Evolutionary conservation across 1,140 invertebrate genomes (phyloP).

Genomic region (Gonioctena quinquepunctata): DNA sequence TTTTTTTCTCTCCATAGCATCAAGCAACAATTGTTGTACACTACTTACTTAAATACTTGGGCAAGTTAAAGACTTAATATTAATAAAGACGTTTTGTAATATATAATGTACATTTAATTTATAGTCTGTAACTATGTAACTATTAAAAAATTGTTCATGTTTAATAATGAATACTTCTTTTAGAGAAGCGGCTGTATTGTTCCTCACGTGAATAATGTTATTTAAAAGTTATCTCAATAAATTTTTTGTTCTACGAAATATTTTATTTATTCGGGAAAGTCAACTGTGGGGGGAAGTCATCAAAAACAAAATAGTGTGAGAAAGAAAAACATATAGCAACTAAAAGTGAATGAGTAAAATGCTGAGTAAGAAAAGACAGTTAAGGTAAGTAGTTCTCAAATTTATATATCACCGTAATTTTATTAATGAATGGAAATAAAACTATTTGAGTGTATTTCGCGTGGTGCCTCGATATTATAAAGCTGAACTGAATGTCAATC

Average conservation of each 20-base stretch:
- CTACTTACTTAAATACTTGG: conserved; percentile 49
- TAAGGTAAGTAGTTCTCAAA: too few species aligned
- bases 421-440: too few species aligned
- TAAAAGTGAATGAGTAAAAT: too few species aligned
- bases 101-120: conserved; percentile 54
- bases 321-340: too few species aligned
- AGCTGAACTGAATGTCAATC: too few species aligned
- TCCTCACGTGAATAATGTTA: conserved; percentile 54
- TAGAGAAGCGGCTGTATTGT: conserved; percentile 54
- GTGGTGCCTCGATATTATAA: too few species aligned
- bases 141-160: conserved; percentile 52
- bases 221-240: conserved; percentile 53
- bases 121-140: conserved; percentile 49
- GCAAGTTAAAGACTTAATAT: conserved; percentile 51
- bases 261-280: not conserved
- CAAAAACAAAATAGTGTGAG: too few species aligned
- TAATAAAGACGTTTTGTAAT: conserved; percentile 53
- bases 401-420: too few species aligned
- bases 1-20: conserved; percentile 7
- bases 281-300: too few species aligned
- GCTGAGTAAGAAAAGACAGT: too few species aligned
- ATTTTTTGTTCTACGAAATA: conserved; percentile 44
- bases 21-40: conserved; percentile 39
- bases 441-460: too few species aligned
- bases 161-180: conserved; percentile 48